These are phyloP conservation scores for Drosophila prostipennis DNA, from an alignment of 2,888 invertebrate species.

Conservation along the genomic window DNA sequence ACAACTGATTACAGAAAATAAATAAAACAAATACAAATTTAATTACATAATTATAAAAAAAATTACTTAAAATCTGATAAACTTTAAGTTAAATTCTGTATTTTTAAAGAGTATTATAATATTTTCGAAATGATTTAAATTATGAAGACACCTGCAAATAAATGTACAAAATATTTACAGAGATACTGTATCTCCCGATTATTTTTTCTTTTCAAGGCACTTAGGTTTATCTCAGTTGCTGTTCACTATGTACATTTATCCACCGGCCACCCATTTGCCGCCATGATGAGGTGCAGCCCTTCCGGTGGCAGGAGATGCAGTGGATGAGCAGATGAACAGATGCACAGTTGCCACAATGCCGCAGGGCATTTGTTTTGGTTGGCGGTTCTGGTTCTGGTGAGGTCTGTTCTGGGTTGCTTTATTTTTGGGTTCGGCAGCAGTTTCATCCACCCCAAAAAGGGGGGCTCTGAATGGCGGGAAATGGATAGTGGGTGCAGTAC, in stretches of 20 bases:
- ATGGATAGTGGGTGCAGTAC: conserved; percentile 6
- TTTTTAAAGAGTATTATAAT: too few relatives aligned
- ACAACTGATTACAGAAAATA: too few relatives aligned
- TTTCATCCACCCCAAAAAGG: conserved; percentile 7
- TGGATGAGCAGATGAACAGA: conserved; percentile 17
- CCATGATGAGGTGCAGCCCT: conserved; percentile 4
- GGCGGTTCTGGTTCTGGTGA: conserved; percentile 22
- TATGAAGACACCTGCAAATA: too few relatives aligned
- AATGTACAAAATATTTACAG: background rate
- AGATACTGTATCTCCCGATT: background rate
- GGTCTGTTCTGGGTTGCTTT: conserved; percentile 11
- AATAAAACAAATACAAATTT: too few relatives aligned
- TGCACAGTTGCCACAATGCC: conserved; percentile 33
- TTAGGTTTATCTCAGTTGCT: background rate
- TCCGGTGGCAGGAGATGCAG: conserved; percentile 14
- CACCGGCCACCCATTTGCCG: background rate
- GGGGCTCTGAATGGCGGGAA: background rate
- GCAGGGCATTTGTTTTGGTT: conserved; percentile 43
- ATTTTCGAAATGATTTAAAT: too few relatives aligned
- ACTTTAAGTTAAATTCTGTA: too few relatives aligned
- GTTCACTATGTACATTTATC: too few relatives aligned
- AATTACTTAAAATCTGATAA: too few relatives aligned
- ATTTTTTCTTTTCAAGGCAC: too few relatives aligned
- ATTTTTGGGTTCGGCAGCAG: conserved; percentile 18
- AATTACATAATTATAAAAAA: too few relatives aligned